Evolutionary conservation across 35 echinoderm and acorn worm species (phyloP).

Genomic region (Diadema setosum): DNA sequence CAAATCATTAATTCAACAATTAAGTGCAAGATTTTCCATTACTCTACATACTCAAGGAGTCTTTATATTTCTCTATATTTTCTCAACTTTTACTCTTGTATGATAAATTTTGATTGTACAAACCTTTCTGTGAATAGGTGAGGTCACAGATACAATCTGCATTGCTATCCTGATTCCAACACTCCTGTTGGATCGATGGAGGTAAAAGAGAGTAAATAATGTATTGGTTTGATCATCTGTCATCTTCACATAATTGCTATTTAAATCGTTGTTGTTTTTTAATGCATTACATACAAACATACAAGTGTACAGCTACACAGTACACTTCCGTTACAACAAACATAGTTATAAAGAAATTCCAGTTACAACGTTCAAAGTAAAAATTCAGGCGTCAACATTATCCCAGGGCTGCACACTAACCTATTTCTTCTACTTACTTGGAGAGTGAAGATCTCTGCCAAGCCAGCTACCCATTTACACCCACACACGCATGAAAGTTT

Average conservation of each 20-base stretch:
- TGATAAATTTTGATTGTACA: background rate
- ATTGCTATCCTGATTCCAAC: slow-evolving; percentile 63
- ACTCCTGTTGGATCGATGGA: background rate
- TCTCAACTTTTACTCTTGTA: too few relatives aligned
- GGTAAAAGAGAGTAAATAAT: background rate
- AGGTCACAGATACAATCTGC: slow-evolving; percentile 39
- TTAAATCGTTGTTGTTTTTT: background rate
- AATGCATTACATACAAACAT: background rate
- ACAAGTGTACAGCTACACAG: background rate
- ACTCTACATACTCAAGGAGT: too few relatives aligned
- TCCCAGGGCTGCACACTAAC: too few relatives aligned
- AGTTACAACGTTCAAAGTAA: background rate
- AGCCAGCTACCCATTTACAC: too few relatives aligned
- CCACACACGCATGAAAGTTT: too few relatives aligned
- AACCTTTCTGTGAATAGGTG: slow-evolving; percentile 85
- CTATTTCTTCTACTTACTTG: too few relatives aligned
- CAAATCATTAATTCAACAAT: too few relatives aligned
- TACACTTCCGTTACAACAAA: background rate
- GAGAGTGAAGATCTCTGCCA: too few relatives aligned
- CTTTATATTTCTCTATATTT: too few relatives aligned
- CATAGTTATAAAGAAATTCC: background rate
- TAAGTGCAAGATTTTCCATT: too few relatives aligned
- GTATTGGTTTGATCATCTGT: too few relatives aligned
- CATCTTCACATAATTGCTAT: background rate
- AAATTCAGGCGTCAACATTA: too few relatives aligned